These are phyloP conservation scores for Terrapene triunguis DNA, from an alignment of 2,113 vertebrate genomes.

Conservation along the genomic window DNA sequence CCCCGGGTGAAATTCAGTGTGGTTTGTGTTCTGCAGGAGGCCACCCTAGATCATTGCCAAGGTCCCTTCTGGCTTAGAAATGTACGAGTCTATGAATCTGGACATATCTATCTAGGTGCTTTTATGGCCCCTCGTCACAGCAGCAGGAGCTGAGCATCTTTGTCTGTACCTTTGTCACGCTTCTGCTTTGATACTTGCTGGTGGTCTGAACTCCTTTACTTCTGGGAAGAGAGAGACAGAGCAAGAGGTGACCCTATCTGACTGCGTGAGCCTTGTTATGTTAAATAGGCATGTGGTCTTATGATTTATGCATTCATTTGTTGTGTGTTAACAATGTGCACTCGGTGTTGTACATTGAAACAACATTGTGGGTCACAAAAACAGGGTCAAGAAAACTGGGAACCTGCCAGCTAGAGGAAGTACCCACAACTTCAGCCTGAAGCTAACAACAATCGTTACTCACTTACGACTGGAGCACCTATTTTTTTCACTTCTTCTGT, in stretches of 20 bases:
- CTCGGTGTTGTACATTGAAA: accelerated
- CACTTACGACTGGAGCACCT: neutral
- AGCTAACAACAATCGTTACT: neutral
- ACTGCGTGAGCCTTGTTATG: neutral
- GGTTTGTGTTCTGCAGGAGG: neutral
- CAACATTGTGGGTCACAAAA: neutral
- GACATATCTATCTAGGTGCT: neutral
- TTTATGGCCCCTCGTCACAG: neutral
- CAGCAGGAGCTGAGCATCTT: neutral
- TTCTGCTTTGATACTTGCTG: conserved; percentile 37
- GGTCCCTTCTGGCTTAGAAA: neutral
- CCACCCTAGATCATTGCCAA: neutral
- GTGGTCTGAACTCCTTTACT: conserved; percentile 42
- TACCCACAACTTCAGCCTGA: neutral
- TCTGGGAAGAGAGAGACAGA: conserved; percentile 48
- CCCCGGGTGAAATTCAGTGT: neutral
- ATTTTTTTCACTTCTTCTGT: neutral
- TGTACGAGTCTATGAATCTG: neutral
- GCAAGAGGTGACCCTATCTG: neutral
- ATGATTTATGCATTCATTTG: accelerated
- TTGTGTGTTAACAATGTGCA: neutral
- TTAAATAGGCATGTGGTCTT: neutral
- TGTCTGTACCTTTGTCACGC: conserved; percentile 58
- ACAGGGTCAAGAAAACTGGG: neutral
- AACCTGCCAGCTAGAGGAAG: neutral